phyloP scores from a whole-genome alignment of 2,888 invertebrate genomes.

The Microctonus brassicae region DNA sequence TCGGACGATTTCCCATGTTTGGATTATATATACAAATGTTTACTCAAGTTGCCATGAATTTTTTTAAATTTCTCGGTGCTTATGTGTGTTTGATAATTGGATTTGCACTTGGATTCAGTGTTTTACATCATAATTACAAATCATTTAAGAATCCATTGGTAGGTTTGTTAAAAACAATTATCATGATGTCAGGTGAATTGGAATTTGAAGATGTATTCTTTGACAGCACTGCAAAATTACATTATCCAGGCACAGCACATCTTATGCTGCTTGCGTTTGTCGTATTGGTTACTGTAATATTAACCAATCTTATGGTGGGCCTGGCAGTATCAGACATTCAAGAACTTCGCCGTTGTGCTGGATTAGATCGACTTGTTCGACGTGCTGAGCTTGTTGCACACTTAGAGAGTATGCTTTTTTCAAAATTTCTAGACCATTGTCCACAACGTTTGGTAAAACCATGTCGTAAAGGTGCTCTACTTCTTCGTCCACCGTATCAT shows the following conservation, averaged over 20 bases:
- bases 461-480: slow-evolving; percentile 79
- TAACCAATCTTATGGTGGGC: slow-evolving; percentile 87
- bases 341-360: slow-evolving; percentile 85
- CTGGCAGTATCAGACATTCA: slow-evolving; percentile 88
- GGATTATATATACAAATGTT: slow-evolving; percentile 92
- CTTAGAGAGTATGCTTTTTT: slow-evolving; percentile 86
- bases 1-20: slow-evolving; percentile 88
- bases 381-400: slow-evolving; percentile 87
- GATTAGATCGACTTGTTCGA: slow-evolving; percentile 83
- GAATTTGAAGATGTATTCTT: slow-evolving; percentile 90
- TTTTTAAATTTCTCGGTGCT: slow-evolving; percentile 84
- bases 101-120: slow-evolving; percentile 85
- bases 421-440: slow-evolving; percentile 78
- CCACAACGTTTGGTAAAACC: slow-evolving; percentile 77
- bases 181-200: slow-evolving; percentile 91
- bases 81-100: slow-evolving; percentile 86
- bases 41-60: slow-evolving; percentile 84
- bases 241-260: slow-evolving; percentile 82
- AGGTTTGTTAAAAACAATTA: slow-evolving; percentile 81
- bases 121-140: slow-evolving; percentile 83
- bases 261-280: slow-evolving; percentile 83
- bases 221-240: slow-evolving; percentile 68
- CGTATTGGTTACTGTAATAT: slow-evolving; percentile 83
- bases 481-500: slow-evolving; percentile 82
- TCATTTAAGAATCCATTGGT: slow-evolving; percentile 78